A percentile compares a stretch with the other conserved stretches of the same genome.
Conservation (phyloP, 2,113 vertebrate species). For the Lycaon pictus region DNA sequence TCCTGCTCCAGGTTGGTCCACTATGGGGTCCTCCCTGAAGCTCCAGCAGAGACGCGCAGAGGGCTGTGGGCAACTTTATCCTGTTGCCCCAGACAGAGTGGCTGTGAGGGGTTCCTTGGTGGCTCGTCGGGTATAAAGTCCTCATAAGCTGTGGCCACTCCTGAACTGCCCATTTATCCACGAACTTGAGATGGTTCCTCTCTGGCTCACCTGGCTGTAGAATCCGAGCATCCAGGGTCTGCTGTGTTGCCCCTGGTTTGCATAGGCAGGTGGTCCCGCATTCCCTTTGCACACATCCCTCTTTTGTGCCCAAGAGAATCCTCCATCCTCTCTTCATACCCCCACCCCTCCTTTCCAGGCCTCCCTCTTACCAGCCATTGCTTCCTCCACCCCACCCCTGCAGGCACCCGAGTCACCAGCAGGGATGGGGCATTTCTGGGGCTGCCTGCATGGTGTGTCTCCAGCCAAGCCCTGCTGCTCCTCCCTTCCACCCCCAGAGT, state of each 20-base stretch:
- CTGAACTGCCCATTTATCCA: neutral
- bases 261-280: neutral
- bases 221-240: neutral
- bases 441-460: neutral
- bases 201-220: neutral
- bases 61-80: neutral
- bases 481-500: neutral
- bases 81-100: neutral
- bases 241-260: neutral
- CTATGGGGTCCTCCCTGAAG: neutral
- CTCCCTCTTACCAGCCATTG: neutral
- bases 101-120: neutral
- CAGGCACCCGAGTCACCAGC: too few species aligned
- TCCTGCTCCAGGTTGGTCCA: slow-evolving; percentile 93
- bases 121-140: neutral
- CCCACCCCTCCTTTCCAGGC: neutral
- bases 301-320: neutral
- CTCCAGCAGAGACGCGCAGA: neutral
- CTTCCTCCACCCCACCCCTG: neutral
- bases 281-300: neutral
- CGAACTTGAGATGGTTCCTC: neutral
- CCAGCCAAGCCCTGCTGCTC: neutral
- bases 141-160: neutral
- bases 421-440: neutral
- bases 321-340: neutral